A percentile compares a stretch with the other conserved stretches of the same genome.
Evolutionary conservation across 1,140 invertebrate genomes (phyloP).

Genomic region (Drosophila ficusphila): DNA sequence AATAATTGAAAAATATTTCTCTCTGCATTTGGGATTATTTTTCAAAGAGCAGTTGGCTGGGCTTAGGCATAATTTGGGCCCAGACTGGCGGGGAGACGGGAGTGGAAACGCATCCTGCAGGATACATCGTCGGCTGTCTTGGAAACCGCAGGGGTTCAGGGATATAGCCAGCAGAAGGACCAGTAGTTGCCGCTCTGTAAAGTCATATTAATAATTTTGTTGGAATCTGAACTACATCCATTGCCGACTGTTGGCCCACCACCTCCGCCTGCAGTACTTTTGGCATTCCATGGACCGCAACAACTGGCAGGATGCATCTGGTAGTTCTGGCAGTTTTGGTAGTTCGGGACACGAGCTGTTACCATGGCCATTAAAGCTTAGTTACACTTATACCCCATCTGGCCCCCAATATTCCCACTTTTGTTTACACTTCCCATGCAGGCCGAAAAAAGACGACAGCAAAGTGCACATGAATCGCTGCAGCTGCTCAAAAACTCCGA

Average conservation of each 20-base stretch:
- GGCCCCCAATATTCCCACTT: constrained; percentile 5
- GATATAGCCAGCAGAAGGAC: too few species aligned
- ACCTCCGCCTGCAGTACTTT: background rate
- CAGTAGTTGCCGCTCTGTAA: constrained; percentile 18
- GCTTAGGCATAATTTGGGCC: constrained; percentile 63
- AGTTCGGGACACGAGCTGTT: constrained; percentile 13
- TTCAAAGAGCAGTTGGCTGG: constrained; percentile 25
- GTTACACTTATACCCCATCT: constrained; percentile 24
- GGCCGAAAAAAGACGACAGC: constrained; percentile 23
- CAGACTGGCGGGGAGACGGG: constrained; percentile 22
- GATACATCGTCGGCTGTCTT: constrained; percentile 63
- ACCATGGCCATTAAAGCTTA: constrained; percentile 53
- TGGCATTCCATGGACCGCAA: constrained; percentile 23
- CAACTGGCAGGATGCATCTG: constrained; percentile 33
- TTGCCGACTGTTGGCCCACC: background rate
- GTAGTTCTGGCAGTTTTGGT: constrained; percentile 3
- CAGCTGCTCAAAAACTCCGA: background rate
- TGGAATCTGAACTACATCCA: constrained; percentile 59
- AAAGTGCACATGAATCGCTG: constrained; percentile 35
- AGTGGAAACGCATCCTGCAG: constrained; percentile 41
- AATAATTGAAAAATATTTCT: background rate
- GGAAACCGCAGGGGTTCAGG: constrained; percentile 56
- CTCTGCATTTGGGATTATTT: constrained; percentile 52
- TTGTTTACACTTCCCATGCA: constrained; percentile 65
- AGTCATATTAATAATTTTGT: constrained; percentile 82